Conservation (phyloP, 2,888 invertebrate species). For the Drosophila emarginata region DNA sequence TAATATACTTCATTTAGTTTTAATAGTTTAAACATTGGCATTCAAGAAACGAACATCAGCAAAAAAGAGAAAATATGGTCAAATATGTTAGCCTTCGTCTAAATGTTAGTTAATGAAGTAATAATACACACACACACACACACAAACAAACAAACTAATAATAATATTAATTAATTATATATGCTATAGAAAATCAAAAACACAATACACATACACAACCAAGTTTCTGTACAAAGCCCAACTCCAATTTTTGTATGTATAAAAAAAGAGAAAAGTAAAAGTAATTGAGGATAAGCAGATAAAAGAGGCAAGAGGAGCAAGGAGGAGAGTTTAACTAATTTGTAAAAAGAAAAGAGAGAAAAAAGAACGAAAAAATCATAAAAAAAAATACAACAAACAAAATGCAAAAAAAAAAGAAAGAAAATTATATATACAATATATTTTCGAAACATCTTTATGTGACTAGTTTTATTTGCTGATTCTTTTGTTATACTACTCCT, state of each 20-base stretch:
- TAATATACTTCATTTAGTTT: slow-evolving; percentile 56
- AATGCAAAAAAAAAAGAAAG: slow-evolving; percentile 10
- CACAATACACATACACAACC: background rate
- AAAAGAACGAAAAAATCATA: slow-evolving; percentile 14
- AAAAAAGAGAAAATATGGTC: slow-evolving; percentile 14
- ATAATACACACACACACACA: slow-evolving; percentile 26
- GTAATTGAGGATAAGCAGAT: slow-evolving; percentile 27
- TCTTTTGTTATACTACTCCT: background rate
- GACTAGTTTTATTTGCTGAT: slow-evolving; percentile 35
- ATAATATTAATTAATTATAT: slow-evolving; percentile 53
- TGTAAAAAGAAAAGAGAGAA: slow-evolving; percentile 36
- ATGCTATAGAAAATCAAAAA: slow-evolving; percentile 41
- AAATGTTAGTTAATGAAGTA: slow-evolving; percentile 67
- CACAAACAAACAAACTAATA: slow-evolving; percentile 51
- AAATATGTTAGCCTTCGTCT: slow-evolving; percentile 48
- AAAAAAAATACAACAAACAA: slow-evolving; percentile 53
- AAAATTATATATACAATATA: slow-evolving; percentile 48
- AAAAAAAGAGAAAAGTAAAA: slow-evolving; percentile 35
- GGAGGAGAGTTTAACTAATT: slow-evolving; percentile 40
- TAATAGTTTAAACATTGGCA: slow-evolving; percentile 65
- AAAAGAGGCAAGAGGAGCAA: slow-evolving; percentile 11
- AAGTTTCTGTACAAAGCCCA: slow-evolving; percentile 69
- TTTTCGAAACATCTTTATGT: slow-evolving; percentile 70
- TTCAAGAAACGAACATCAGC: slow-evolving; percentile 47
- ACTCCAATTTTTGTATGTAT: slow-evolving; percentile 73